Evolutionary conservation across 2,113 vertebrate genomes (phyloP).

Genomic region (Tetrax tetrax): DNA sequence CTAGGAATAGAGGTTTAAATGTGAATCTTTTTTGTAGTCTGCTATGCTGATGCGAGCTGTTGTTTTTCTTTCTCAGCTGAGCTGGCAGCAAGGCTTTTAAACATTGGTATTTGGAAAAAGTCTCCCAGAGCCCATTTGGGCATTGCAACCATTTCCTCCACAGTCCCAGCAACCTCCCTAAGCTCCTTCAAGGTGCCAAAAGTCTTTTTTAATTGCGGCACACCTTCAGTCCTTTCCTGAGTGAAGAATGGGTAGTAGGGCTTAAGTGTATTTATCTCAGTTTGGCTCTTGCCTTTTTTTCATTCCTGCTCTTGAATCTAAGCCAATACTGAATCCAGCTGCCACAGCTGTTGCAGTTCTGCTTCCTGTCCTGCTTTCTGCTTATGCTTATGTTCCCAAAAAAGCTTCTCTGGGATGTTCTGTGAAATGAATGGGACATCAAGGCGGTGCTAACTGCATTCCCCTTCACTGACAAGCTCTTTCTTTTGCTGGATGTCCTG

Average conservation of each 20-base stretch:
- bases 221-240: background rate
- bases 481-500: background rate
- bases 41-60: background rate
- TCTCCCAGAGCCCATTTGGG: background rate
- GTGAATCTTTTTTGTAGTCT: background rate
- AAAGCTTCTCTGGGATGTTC: constrained; percentile 41
- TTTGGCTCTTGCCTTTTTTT: constrained; percentile 35
- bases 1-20: background rate
- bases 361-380: constrained; percentile 52
- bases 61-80: background rate
- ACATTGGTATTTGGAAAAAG: background rate
- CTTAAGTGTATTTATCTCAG: background rate
- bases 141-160: background rate
- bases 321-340: constrained; percentile 32
- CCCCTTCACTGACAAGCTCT: background rate
- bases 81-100: background rate
- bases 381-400: constrained; percentile 59
- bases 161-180: background rate
- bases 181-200: background rate
- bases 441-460: constrained; percentile 52
- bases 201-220: background rate
- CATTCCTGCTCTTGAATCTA: constrained; percentile 52
- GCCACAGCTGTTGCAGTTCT: constrained; percentile 52
- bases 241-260: background rate
- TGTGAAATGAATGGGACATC: constrained; percentile 55